Evolutionary conservation across 2,113 vertebrate genomes (phyloP).

Genomic region (Corythornis madagascariensis): DNA sequence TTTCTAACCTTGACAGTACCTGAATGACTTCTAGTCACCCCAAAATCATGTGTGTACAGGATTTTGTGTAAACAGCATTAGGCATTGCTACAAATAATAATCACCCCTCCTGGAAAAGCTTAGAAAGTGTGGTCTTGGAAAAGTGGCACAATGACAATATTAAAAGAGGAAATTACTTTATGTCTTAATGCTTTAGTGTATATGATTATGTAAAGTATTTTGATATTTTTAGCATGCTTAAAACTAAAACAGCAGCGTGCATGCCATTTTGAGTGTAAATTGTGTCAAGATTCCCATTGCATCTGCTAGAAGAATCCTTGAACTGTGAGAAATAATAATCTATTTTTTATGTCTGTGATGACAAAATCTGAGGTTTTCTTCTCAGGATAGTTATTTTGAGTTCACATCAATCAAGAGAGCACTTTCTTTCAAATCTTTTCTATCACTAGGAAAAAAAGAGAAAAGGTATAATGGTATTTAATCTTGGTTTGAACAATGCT

Average conservation of each 20-base stretch:
- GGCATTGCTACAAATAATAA: background rate
- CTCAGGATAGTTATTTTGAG: background rate
- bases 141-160: background rate
- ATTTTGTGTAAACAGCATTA: background rate
- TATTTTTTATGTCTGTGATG: constrained; percentile 1
- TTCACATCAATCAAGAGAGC: constrained; percentile 17
- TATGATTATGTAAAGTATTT: background rate
- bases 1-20: background rate
- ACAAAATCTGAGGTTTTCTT: constrained; percentile 2
- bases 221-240: background rate
- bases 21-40: background rate
- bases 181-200: background rate
- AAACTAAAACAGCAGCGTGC: background rate
- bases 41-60: background rate
- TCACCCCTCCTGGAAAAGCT: background rate
- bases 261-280: background rate
- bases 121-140: background rate
- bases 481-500: background rate
- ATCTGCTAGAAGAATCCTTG: background rate
- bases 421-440: background rate
- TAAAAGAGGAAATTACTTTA: background rate
- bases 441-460: background rate
- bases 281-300: background rate
- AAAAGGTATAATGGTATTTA: background rate
- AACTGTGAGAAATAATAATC: background rate